Conservation (phyloP, 2,113 vertebrate species). For the Mastomys coucha region DNA sequence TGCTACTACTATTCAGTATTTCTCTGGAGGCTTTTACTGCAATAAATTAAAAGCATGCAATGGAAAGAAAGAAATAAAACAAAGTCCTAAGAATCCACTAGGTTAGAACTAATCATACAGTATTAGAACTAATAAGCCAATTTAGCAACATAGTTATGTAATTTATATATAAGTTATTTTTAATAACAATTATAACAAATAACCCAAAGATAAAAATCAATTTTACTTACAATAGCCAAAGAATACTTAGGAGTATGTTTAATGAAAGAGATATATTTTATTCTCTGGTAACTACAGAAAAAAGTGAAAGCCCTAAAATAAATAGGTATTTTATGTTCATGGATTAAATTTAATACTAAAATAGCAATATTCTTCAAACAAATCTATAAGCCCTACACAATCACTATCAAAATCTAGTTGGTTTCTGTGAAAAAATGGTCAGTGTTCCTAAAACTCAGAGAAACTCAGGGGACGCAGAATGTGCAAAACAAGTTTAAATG, state of each 20-base stretch:
- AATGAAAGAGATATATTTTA: neutral
- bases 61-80: conserved; percentile 45
- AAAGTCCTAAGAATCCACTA: conserved; percentile 39
- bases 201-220: neutral
- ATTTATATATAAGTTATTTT: neutral
- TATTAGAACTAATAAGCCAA: conserved; percentile 21
- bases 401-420: conserved; percentile 16
- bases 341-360: neutral
- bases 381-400: conserved; percentile 42
- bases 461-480: conserved; percentile 31
- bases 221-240: neutral
- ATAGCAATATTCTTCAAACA: neutral
- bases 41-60: conserved; percentile 47
- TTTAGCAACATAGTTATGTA: neutral
- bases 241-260: conserved; percentile 45
- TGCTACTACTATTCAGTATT: neutral
- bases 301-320: conserved; percentile 31
- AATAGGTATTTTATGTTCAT: neutral
- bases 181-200: neutral
- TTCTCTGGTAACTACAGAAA: conserved; percentile 38
- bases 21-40: conserved; percentile 5
- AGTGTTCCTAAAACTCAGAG: conserved; percentile 15
- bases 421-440: neutral
- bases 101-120: conserved; percentile 8
- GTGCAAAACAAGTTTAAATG: neutral